Conservation (phyloP, 2,888 invertebrate species). For the Phengaris arion region DNA sequence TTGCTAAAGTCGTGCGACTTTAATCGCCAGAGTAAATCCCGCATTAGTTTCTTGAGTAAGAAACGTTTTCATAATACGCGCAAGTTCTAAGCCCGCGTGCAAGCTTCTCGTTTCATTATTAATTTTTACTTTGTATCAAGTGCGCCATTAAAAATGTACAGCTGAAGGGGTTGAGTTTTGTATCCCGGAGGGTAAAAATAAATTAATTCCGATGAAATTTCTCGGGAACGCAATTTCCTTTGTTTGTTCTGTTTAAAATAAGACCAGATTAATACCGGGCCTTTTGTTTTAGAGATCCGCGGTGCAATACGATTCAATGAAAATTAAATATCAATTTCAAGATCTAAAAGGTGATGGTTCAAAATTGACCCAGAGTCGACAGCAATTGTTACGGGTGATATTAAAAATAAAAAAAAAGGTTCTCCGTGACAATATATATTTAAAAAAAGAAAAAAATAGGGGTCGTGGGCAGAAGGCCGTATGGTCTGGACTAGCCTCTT, state of each 20-base stretch:
- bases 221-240: constrained; percentile 14
- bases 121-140: constrained; percentile 20
- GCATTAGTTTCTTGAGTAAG: background rate
- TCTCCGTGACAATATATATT: too few species aligned
- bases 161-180: constrained; percentile 5
- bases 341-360: too few species aligned
- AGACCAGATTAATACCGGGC: background rate
- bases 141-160: constrained; percentile 19
- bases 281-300: constrained; percentile 15
- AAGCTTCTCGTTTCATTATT: constrained; percentile 1
- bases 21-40: background rate
- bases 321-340: background rate
- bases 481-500: too few species aligned
- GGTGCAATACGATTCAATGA: background rate
- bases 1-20: background rate
- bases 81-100: background rate
- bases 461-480: too few species aligned
- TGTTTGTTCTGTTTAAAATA: constrained; percentile 11
- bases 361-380: too few species aligned
- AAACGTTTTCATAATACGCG: background rate
- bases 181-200: background rate
- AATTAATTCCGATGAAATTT: constrained; percentile 17
- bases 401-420: too few species aligned
- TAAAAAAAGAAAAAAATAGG: too few species aligned
- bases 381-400: too few species aligned